Conservation (phyloP, 2,797 vertebrate genomes). For the Hippocampus kuda region DNA sequence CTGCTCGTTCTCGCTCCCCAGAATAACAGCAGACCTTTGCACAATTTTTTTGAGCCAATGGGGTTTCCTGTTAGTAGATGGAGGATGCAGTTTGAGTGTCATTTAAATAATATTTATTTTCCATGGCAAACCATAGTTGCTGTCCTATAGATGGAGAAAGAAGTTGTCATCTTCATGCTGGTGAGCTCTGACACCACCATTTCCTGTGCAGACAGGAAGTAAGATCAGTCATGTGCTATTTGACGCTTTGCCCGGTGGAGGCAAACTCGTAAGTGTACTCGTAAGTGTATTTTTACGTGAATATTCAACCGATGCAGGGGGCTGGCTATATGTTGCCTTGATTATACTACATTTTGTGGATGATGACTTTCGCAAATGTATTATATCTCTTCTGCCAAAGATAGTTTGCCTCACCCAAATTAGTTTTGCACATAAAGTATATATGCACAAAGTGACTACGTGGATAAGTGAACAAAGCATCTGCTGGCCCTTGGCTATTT, state of each 20-base stretch:
- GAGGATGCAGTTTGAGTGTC: background rate
- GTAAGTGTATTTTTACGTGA: no score
- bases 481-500: no score
- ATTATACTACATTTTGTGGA: background rate
- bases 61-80: conserved; percentile 17
- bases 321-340: background rate
- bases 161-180: conserved; percentile 13
- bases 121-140: conserved; percentile 11
- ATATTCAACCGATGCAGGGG: background rate
- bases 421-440: background rate
- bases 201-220: background rate
- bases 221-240: background rate
- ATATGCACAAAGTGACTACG: no score
- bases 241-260: no score
- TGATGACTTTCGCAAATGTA: background rate
- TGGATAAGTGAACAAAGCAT: no score
- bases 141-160: conserved; percentile 13
- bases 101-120: no score
- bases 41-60: conserved; percentile 39
- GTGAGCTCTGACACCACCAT: background rate
- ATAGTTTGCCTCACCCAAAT: background rate
- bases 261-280: no score
- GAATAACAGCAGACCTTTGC: conserved; percentile 41
- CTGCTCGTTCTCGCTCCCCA: conserved; percentile 32
- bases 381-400: background rate